Base-by-base conservation (phyloP, 1,140 invertebrate species). In the Aphaenogaster ashmeadi region DNA sequence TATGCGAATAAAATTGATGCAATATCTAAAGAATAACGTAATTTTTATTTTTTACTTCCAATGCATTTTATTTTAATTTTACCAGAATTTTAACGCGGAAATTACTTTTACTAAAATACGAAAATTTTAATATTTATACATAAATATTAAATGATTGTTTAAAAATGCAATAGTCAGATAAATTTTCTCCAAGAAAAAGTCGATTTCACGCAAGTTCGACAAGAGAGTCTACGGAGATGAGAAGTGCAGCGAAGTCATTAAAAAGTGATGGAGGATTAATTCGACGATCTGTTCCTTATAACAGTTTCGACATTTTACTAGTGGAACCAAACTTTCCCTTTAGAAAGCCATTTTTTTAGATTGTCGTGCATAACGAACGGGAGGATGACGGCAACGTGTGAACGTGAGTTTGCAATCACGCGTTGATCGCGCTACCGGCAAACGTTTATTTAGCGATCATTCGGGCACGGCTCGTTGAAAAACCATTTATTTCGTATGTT, bases 261-360 rank as follows among this genome's bases (percentile, higher is more conserved):
- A n/a, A 44, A 18, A 41, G 27, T 21, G 38, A 47, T 56, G 50
- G 38, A 15, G 21, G 9, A 44, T 81, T 81, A 84, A 81, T 54
- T 81, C 62, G 64, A 41, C 15, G 44, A 36, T 60, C n/a, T 44
- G n/a, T 56, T 60, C 54, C 56, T 38, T 44, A 69, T 13, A 54
- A 66, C 38, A 52, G 71, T 94, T 91, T 33, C 92, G 94, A 94
- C 94, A 95, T 74, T 89, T 92, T 86, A 95, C 94, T 89, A 94
- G 94, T n/a, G 75, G 88, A 87, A 92, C 38, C 47, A 13, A 69
- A 69, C 80, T 84, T 84, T 84, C 80, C 69, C 56, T 84, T 84
- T 75, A 84, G 80, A 84, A 84, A 84, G 80, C 80, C 7, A 84
- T 62, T 84, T 84, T 75, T 60, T 84, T n/a, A 60, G 54, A 75